Evolutionary conservation across 1,140 invertebrate species (phyloP).

Genomic region (Drosophila kanapiae): DNA sequence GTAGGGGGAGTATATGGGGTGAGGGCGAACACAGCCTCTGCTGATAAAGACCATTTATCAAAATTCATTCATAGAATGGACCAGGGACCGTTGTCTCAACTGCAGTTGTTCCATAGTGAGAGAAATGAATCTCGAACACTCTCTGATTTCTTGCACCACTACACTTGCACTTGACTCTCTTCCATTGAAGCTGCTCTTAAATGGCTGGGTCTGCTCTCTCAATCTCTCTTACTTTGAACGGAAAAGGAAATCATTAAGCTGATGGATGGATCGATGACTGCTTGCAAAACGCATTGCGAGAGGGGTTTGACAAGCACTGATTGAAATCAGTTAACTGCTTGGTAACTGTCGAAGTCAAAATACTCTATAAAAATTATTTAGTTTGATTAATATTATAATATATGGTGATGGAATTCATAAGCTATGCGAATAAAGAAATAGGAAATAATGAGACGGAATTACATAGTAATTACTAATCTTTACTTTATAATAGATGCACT

Average conservation of each 20-base stretch:
- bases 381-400: neutral
- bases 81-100: conserved; percentile 28
- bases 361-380: conserved; percentile 3
- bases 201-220: neutral
- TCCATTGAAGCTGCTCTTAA: conserved; percentile 56
- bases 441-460: neutral
- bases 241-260: conserved; percentile 72
- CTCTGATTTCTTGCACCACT: neutral
- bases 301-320: conserved; percentile 19
- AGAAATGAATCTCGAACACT: conserved; percentile 4
- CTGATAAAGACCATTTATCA: conserved; percentile 81
- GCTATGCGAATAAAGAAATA: neutral
- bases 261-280: conserved; percentile 40
- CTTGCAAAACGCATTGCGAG: conserved; percentile 51
- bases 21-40: conserved; percentile 45
- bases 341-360: neutral
- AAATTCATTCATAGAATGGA: conserved; percentile 78
- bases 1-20: neutral
- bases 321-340: neutral
- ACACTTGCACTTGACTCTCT: conserved; percentile 50
- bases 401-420: neutral
- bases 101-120: conserved; percentile 25
- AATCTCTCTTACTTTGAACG: conserved; percentile 17
- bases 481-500: neutral
- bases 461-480: neutral